These are phyloP conservation scores for Pachyrhynchus sulphureomaculatus DNA, from an alignment of 1,140 invertebrate genomes.

Conservation along the genomic window DNA sequence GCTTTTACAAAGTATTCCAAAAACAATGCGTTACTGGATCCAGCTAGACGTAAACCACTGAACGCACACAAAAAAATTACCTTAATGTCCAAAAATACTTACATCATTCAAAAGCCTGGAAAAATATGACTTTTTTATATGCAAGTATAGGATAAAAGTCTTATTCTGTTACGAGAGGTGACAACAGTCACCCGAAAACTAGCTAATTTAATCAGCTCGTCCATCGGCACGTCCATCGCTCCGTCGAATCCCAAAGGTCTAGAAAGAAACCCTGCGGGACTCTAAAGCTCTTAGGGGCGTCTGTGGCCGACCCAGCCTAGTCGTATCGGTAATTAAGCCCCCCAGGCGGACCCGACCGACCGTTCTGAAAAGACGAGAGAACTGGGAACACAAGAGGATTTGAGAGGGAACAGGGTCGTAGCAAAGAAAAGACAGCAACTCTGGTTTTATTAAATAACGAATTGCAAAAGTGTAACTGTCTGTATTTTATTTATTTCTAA, in stretches of 20 bases:
- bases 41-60: too few relatives aligned
- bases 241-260: constrained; percentile 20
- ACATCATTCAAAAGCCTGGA: too few relatives aligned
- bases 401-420: constrained; percentile 3
- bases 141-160: too few relatives aligned
- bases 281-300: constrained; percentile 1
- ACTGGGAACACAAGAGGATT: constrained; percentile 25
- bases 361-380: constrained; percentile 19
- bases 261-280: constrained; percentile 1
- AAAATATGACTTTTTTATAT: too few relatives aligned
- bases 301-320: constrained; percentile 6
- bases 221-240: constrained; percentile 24
- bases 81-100: too few relatives aligned
- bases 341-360: constrained; percentile 5
- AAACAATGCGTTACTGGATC: too few relatives aligned
- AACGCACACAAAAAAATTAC: too few relatives aligned
- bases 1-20: too few relatives aligned
- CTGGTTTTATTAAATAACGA: background rate
- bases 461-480: background rate
- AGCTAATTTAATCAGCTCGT: constrained; percentile 26
- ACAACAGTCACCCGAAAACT: background rate
- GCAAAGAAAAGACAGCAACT: background rate
- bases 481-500: background rate
- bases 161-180: too few relatives aligned
- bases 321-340: constrained; percentile 27